Evolutionary conservation across 2,113 vertebrate species (phyloP).

Genomic region (Bungarus multicinctus): DNA sequence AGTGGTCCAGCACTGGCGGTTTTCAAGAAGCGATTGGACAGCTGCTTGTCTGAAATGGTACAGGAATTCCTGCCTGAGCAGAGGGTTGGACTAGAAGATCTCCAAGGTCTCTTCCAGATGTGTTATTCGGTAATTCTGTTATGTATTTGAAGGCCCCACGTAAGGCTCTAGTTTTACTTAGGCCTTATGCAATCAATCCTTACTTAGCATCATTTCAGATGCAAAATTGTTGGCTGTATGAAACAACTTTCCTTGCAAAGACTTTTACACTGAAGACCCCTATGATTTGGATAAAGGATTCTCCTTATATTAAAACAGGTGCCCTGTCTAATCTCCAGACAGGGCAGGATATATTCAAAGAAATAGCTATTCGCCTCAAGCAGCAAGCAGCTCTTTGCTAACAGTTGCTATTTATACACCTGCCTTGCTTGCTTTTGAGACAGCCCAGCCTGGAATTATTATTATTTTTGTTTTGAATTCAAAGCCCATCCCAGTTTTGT

Average conservation of each 20-base stretch:
- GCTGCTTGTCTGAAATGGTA: too few relatives aligned
- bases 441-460: background rate
- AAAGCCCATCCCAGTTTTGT: conserved; percentile 13
- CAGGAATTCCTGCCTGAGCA: too few relatives aligned
- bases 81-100: too few relatives aligned
- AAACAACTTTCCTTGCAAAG: background rate
- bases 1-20: too few relatives aligned
- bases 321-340: background rate
- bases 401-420: background rate
- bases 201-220: background rate
- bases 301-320: background rate
- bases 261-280: background rate
- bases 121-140: too few relatives aligned
- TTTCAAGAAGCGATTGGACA: too few relatives aligned
- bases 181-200: background rate
- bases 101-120: too few relatives aligned
- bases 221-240: background rate
- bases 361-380: background rate
- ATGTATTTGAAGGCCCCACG: background rate
- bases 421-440: background rate
- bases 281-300: background rate
- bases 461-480: background rate
- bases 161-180: background rate
- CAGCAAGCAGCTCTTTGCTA: accelerated
- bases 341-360: background rate